Percentiles rank a stretch among this genome's conserved stretches.
Evolutionary conservation across 2,113 vertebrate species (phyloP).

Genomic region (Cephalopholis sonnerati): DNA sequence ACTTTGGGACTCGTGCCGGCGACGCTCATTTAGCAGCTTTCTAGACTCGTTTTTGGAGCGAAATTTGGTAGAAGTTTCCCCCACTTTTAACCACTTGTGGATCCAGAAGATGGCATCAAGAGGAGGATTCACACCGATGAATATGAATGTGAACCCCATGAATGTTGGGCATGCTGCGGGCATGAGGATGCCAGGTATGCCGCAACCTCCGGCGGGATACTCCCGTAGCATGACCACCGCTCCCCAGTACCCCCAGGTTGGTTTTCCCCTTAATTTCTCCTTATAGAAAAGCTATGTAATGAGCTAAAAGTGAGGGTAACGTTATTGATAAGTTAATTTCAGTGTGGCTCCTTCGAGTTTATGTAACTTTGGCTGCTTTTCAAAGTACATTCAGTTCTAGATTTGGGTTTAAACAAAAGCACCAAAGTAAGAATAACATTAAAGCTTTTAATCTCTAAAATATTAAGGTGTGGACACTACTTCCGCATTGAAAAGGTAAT

Average conservation of each 20-base stretch:
- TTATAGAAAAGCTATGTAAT: no score
- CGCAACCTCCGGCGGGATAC: slow-evolving; percentile 75
- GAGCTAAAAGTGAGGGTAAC: neutral
- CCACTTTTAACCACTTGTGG: slow-evolving; percentile 66
- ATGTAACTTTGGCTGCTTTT: neutral
- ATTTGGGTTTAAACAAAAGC: neutral
- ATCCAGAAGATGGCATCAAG: slow-evolving; percentile 76
- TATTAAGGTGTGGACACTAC: slow-evolving; percentile 43
- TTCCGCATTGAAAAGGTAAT: slow-evolving; percentile 74
- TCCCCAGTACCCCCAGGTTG: slow-evolving; percentile 82
- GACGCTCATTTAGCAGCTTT: neutral
- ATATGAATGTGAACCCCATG: slow-evolving; percentile 77
- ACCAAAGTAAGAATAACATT: neutral
- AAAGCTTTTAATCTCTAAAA: neutral
- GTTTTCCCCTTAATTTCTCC: neutral
- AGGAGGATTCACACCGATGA: slow-evolving; percentile 80
- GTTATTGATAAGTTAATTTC: neutral
- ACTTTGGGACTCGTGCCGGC: neutral
- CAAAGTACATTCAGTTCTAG: neutral
- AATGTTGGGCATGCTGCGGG: slow-evolving; percentile 72
- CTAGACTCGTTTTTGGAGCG: neutral
- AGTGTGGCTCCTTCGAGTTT: neutral
- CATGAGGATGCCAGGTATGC: slow-evolving; percentile 81
- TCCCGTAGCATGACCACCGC: slow-evolving; percentile 75
- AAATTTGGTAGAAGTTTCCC: slow-evolving; percentile 29